Evolutionary conservation across 2,888 invertebrate genomes (phyloP).

Genomic region (Mythimna pallens): DNA sequence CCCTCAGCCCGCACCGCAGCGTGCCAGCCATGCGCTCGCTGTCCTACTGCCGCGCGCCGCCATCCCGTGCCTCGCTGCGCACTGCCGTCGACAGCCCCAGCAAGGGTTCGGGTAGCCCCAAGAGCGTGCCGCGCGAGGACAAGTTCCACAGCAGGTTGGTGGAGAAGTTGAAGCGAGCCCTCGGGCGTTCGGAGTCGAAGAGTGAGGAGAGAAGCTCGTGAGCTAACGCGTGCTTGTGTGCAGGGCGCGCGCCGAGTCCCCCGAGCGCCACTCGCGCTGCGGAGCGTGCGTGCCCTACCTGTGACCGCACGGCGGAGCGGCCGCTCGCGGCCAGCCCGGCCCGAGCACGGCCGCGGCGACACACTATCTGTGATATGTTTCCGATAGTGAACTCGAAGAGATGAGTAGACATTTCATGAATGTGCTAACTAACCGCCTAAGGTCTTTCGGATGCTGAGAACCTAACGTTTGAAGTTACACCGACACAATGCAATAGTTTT

Average conservation of each 20-base stretch:
- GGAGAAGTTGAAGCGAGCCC: slow-evolving; percentile 94
- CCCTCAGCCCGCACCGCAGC: slow-evolving; percentile 91
- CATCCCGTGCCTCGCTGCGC: slow-evolving; percentile 91
- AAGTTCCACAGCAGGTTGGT: slow-evolving; percentile 95
- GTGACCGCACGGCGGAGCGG: slow-evolving; percentile 73
- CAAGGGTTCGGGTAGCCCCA: slow-evolving; percentile 92
- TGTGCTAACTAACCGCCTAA: slow-evolving; percentile 82
- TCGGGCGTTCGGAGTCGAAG: slow-evolving; percentile 91
- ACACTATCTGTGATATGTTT: slow-evolving; percentile 86
- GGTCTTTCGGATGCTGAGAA: slow-evolving; percentile 68
- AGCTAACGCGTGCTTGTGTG: slow-evolving; percentile 89
- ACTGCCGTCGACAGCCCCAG: slow-evolving; percentile 92
- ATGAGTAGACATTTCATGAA: slow-evolving; percentile 80
- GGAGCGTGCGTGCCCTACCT: slow-evolving; percentile 88
- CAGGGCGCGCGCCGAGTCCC: slow-evolving; percentile 88
- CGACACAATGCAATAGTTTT: slow-evolving; percentile 75
- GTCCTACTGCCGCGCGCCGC: slow-evolving; percentile 88
- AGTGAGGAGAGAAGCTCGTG: slow-evolving; percentile 89
- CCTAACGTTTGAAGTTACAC: slow-evolving; percentile 69
- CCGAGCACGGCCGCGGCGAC: slow-evolving; percentile 69
- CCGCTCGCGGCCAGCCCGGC: slow-evolving; percentile 45
- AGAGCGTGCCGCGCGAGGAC: slow-evolving; percentile 90
- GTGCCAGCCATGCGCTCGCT: slow-evolving; percentile 92
- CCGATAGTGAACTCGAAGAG: slow-evolving; percentile 80
- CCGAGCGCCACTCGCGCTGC: slow-evolving; percentile 85